Evolutionary conservation across 2,113 vertebrate genomes (phyloP).

Genomic region (Pseudonaja textilis): DNA sequence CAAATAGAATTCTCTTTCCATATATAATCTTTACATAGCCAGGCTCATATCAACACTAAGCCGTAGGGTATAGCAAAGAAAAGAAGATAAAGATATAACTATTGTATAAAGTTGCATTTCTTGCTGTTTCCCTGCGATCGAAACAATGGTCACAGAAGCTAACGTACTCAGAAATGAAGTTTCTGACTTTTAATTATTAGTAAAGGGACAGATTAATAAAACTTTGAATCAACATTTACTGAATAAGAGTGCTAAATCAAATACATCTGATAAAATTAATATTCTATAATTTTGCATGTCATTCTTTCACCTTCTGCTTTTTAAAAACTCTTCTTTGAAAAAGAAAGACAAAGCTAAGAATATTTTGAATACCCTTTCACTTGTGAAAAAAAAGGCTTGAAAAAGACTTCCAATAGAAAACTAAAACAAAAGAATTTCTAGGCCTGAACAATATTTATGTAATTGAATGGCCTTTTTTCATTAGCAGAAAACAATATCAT

Average conservation of each 20-base stretch:
- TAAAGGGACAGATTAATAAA: background rate
- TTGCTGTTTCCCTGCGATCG: background rate
- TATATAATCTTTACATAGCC: background rate
- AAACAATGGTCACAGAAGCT: background rate
- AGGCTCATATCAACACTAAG: background rate
- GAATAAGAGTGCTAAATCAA: background rate
- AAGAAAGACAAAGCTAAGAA: background rate
- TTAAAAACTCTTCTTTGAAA: background rate
- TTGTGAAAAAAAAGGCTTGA: background rate
- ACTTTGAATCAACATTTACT: background rate
- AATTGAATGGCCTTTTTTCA: background rate
- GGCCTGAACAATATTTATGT: background rate
- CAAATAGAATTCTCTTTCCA: background rate
- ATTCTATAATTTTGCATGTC: background rate
- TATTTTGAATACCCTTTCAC: background rate
- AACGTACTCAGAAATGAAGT: background rate
- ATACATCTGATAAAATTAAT: background rate
- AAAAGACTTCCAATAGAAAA: background rate
- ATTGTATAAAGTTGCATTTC: slow-evolving; percentile 1
- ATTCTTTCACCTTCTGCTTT: background rate
- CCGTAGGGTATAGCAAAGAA: background rate
- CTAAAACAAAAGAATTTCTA: background rate
- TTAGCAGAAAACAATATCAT: fast-evolving
- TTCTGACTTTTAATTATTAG: background rate
- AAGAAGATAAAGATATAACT: too few species aligned